Evolutionary conservation across 1,140 invertebrate species (phyloP).

Genomic region (Zophobas morio): DNA sequence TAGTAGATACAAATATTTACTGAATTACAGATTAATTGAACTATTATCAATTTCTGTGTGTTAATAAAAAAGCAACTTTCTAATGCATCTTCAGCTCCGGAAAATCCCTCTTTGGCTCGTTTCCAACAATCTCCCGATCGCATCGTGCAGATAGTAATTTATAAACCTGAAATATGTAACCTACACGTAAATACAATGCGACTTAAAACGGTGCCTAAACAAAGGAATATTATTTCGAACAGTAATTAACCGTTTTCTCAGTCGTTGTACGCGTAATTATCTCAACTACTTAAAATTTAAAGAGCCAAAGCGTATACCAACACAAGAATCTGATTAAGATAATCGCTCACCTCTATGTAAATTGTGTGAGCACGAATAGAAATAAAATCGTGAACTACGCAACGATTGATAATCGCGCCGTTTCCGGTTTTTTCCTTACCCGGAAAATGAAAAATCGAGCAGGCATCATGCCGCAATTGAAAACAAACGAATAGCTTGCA

Average conservation of each 20-base stretch:
- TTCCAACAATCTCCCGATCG: slow-evolving; percentile 1
- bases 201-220: slow-evolving; percentile 38
- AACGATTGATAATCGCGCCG: neutral
- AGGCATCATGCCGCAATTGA: no score
- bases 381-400: slow-evolving; percentile 6
- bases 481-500: neutral
- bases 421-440: neutral
- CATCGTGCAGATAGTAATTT: slow-evolving; percentile 35
- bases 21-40: no score
- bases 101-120: neutral
- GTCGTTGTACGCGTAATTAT: slow-evolving; percentile 21
- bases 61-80: no score
- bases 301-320: slow-evolving; percentile 18
- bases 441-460: no score
- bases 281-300: slow-evolving; percentile 40
- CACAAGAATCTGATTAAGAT: slow-evolving; percentile 24
- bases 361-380: slow-evolving; percentile 10
- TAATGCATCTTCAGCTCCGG: no score
- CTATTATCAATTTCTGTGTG: no score
- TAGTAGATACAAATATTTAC: no score
- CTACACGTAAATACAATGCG: slow-evolving; percentile 25
- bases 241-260: slow-evolving; percentile 40
- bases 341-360: slow-evolving; percentile 27
- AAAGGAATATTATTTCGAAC: slow-evolving; percentile 37
- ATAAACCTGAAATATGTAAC: slow-evolving; percentile 31